phyloP scores from a whole-genome alignment of 2,888 invertebrate species.

The Drosophila emarginata region DNA sequence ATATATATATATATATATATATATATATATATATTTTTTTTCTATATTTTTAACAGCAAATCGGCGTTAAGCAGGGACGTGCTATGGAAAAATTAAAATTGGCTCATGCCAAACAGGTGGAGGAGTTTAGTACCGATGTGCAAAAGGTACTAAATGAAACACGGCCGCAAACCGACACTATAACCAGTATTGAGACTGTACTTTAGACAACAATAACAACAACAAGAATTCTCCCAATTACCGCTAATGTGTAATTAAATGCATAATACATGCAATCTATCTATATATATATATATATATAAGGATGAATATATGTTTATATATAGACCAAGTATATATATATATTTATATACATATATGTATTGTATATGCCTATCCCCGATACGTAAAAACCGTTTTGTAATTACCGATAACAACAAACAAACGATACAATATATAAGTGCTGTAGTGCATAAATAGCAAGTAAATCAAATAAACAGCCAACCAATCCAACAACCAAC shows the following conservation, averaged over 20 bases:
- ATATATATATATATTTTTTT: too few species aligned
- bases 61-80: slow-evolving; percentile 93
- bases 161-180: slow-evolving; percentile 72
- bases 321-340: too few species aligned
- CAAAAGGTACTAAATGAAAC: slow-evolving; percentile 87
- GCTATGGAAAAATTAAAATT: slow-evolving; percentile 96
- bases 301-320: background rate
- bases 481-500: slow-evolving; percentile 17
- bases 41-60: slow-evolving; percentile 83
- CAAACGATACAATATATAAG: background rate
- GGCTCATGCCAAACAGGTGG: slow-evolving; percentile 95
- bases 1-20: too few species aligned
- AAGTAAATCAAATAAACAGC: slow-evolving; percentile 11
- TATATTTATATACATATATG: background rate
- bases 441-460: background rate
- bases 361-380: background rate
- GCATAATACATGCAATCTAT: too few species aligned
- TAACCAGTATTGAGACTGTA: slow-evolving; percentile 82
- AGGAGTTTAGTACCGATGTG: slow-evolving; percentile 93
- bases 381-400: background rate
- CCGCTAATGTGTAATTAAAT: background rate
- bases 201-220: slow-evolving; percentile 70
- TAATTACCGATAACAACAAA: too few species aligned
- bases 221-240: slow-evolving; percentile 15
- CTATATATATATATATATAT: background rate